Base-by-base conservation (phyloP, 2,113 vertebrate species). In the Callaeas wilsoni region DNA sequence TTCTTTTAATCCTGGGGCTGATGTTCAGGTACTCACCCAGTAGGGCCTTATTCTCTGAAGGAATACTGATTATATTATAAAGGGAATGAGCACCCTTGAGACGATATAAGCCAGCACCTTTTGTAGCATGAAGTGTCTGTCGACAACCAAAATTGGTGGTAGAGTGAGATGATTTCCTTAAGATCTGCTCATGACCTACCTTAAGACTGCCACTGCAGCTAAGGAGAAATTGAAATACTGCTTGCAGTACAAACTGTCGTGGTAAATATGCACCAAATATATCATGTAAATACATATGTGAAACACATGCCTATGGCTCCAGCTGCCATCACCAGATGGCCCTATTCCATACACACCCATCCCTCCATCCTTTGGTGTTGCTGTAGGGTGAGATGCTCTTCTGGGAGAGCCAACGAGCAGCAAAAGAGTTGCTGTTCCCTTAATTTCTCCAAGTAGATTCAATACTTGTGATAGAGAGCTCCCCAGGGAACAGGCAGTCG, bases 281-380 rank as follows among this genome's bases (percentile, higher is more conserved):
- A 46, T 73, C 55, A 22, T 57, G 46, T 52, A 22, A 90, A 29
- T 33, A 33, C 32, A 29, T 11, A 18, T 35, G 67, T 65, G 60
- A n/a, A 64, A 22, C 70, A 46, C 39, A 9, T 53, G 70, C 16
- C 50, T 18, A 1, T 79, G 68, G 87, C 74, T 77, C 23, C 10
- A 70, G 59, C 84, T 87, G 44, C 84, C 82, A 79, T 85, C 87
- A 42, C n/a, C 70, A 93, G 84, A 46, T 86, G 84, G 75, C 70
- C 46, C 67, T 77, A 12, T 60, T 52, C 50, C 33, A 87, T 37
- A 17, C 64, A 15, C 42, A 26, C 42, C n/a, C 9, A 4, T 39
- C 41, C 46, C 50, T 52, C 41, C n/a, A 7, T 29, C 67, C 50
- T 21, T 35, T 35, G 60, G 29, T 47, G 62, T 4, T 77, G 47